phyloP scores from a whole-genome alignment of 2,113 vertebrate genomes.

The Nannobrachium achirus region DNA sequence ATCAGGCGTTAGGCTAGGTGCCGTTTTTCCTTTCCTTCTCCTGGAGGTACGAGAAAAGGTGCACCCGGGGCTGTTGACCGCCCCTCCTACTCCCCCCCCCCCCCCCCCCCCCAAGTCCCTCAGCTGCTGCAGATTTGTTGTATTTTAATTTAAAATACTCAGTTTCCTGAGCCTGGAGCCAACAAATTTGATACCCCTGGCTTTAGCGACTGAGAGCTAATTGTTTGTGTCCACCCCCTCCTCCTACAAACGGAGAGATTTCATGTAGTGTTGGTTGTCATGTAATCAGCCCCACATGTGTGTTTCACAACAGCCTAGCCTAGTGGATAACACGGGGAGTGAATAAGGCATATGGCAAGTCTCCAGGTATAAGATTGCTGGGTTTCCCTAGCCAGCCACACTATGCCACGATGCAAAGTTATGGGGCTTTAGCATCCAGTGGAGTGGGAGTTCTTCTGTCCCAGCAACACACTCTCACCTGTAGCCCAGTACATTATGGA shows the following conservation, averaged over 20 bases:
- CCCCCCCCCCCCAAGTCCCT: not conserved
- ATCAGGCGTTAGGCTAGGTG: no score
- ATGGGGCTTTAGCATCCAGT: conserved; percentile 38
- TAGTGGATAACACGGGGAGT: conserved; percentile 39
- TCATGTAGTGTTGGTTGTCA: conserved; percentile 55
- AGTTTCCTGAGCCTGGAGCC: conserved; percentile 56
- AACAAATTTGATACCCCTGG: conserved; percentile 49
- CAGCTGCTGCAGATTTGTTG: conserved; percentile 48
- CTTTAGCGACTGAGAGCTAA: conserved; percentile 58
- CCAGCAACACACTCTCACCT: conserved; percentile 21
- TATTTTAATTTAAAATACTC: conserved; percentile 56
- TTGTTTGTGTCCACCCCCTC: conserved; percentile 41
- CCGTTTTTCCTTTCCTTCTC: not conserved
- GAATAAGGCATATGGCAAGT: conserved; percentile 30
- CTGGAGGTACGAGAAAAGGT: conserved; percentile 33
- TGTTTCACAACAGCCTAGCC: conserved; percentile 53
- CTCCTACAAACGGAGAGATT: conserved; percentile 36
- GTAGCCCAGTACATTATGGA: conserved; percentile 4
- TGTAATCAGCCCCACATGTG: conserved; percentile 70
- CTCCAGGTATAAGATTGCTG: conserved; percentile 49
- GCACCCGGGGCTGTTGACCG: conserved; percentile 33
- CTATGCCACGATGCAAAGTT: conserved; percentile 42
- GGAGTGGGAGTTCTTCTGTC: conserved; percentile 27
- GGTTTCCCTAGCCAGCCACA: conserved; percentile 53
- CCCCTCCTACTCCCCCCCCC: not conserved